Evolutionary conservation across 2,888 invertebrate genomes (phyloP).

Genomic region (Orgyia antiqua): DNA sequence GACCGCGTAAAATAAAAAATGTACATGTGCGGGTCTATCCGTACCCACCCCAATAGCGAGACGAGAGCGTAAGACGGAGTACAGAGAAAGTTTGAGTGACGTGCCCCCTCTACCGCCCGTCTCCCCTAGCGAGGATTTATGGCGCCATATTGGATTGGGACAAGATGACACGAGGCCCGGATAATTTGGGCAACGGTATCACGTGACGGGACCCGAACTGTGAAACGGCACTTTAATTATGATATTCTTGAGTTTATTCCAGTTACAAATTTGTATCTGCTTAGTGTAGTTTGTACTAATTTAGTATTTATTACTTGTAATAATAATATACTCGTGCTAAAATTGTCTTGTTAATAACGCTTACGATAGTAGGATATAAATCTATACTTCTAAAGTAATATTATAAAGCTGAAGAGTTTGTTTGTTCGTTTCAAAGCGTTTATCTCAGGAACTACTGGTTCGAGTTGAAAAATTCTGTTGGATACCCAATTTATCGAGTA

Average conservation of each 20-base stretch:
- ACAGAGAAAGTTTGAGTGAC: constrained; percentile 79
- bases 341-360: too few relatives aligned
- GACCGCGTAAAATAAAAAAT: constrained; percentile 39
- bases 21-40: constrained; percentile 45
- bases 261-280: constrained; percentile 20
- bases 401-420: too few relatives aligned
- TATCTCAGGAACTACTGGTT: too few relatives aligned
- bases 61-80: constrained; percentile 67
- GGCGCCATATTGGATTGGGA: constrained; percentile 79
- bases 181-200: constrained; percentile 78
- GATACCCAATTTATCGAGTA: too few relatives aligned
- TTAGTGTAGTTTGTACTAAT: constrained; percentile 15
- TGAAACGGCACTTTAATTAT: constrained; percentile 76
- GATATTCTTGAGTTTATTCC: constrained; percentile 59
- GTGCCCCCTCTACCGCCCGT: constrained; percentile 61
- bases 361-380: too few relatives aligned
- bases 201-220: constrained; percentile 67
- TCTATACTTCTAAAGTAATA: too few relatives aligned
- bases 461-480: too few relatives aligned
- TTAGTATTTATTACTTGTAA: constrained; percentile 6
- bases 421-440: too few relatives aligned
- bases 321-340: too few relatives aligned
- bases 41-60: constrained; percentile 60
- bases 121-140: constrained; percentile 69
- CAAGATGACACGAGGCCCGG: constrained; percentile 78